Percentiles rank a stretch among this genome's conserved stretches.
phyloP scores from a whole-genome alignment of 2,797 vertebrate species.

The Chloroceryle inda region DNA sequence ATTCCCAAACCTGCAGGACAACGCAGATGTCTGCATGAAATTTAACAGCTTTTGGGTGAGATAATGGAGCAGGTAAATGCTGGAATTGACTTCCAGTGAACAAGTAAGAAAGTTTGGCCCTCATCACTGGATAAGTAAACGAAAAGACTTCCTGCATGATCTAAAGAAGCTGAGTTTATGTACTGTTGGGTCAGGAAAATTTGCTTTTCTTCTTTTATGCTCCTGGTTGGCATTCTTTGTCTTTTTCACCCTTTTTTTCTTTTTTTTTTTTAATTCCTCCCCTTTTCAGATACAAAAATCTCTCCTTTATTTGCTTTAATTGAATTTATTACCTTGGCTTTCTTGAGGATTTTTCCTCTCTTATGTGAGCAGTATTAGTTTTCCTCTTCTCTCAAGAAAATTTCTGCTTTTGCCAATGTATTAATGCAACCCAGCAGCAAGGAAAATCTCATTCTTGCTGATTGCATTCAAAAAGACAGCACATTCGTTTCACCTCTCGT shows the following conservation, averaged over 20 bases:
- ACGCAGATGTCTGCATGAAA: constrained; percentile 15
- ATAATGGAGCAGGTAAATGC: background rate
- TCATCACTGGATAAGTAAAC: background rate
- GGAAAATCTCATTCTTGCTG: constrained; percentile 47
- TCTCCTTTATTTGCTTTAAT: background rate
- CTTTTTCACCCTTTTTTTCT: background rate
- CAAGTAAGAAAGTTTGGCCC: background rate
- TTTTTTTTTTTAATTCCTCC: too few species aligned
- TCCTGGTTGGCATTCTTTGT: background rate
- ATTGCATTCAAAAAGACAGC: constrained; percentile 56
- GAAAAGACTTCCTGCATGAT: background rate
- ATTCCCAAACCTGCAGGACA: background rate
- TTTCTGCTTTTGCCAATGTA: background rate
- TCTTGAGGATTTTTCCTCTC: background rate
- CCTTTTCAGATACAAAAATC: background rate
- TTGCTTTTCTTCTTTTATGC: background rate
- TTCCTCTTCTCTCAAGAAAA: background rate
- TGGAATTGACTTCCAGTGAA: background rate
- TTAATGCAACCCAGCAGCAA: constrained; percentile 42
- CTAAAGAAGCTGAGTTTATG: background rate
- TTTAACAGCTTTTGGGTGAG: constrained; percentile 58
- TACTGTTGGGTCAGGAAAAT: background rate
- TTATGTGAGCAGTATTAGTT: background rate
- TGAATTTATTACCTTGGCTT: background rate
- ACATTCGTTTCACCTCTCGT: constrained; percentile 42